These are phyloP conservation scores for Microhierax caerulescens DNA, from an alignment of 2,797 vertebrate genomes.

Conservation along the genomic window DNA sequence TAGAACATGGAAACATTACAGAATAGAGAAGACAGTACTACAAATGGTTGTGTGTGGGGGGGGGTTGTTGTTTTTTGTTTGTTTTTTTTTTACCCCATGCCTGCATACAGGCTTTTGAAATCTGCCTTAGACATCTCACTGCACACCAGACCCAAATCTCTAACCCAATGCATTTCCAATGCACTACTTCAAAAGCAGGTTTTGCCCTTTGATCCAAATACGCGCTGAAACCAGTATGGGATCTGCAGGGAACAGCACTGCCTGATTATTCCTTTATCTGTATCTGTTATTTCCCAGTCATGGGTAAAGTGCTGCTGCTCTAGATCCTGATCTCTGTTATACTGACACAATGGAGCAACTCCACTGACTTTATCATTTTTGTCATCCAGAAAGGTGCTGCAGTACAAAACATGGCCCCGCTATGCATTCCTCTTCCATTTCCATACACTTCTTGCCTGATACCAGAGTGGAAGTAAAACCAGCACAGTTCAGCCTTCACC, in stretches of 20 bases:
- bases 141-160: not conserved
- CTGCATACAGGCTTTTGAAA: not conserved
- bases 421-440: not conserved
- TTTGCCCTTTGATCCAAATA: not conserved
- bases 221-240: not conserved
- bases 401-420: rapidly evolving
- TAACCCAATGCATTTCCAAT: not conserved
- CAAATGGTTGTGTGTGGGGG: no score
- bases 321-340: not conserved
- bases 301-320: not conserved
- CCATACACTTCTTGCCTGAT: not conserved
- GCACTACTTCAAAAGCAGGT: not conserved
- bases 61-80: no score
- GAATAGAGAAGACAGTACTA: not conserved
- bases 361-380: not conserved
- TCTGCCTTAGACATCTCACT: not conserved
- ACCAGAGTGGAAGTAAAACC: not conserved
- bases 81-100: no score
- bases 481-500: not conserved
- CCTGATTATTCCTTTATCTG: not conserved
- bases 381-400: not conserved
- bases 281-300: not conserved
- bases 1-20: not conserved
- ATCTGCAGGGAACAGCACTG: not conserved
- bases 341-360: not conserved